phyloP scores from a whole-genome alignment of 2,888 invertebrate genomes.

The Cerastoderma edule region DNA sequence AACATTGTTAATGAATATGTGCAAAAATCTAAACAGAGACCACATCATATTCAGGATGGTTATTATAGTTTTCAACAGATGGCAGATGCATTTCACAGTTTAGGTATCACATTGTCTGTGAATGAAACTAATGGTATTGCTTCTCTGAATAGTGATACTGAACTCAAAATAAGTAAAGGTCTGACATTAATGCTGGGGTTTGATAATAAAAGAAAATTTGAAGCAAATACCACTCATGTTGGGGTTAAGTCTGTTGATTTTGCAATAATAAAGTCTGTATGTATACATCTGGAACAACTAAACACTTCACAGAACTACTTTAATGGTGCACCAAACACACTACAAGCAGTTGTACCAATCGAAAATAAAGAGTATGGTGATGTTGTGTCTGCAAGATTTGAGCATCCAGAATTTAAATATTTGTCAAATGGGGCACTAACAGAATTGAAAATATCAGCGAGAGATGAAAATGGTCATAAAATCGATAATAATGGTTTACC shows the following conservation, averaged over 20 bases:
- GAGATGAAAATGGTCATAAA: slow-evolving; percentile 34
- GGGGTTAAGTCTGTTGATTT: slow-evolving; percentile 39
- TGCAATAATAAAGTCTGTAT: slow-evolving; percentile 35
- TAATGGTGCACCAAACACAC: slow-evolving; percentile 41
- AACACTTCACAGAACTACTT: slow-evolving; percentile 37
- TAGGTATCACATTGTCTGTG: slow-evolving; percentile 35
- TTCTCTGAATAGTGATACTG: slow-evolving; percentile 26
- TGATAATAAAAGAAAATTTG: slow-evolving; percentile 36
- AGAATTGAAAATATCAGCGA: slow-evolving; percentile 36
- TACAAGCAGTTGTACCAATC: slow-evolving; percentile 41
- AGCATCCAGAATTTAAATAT: slow-evolving; percentile 40
- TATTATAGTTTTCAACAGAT: slow-evolving; percentile 46
- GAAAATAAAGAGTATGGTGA: slow-evolving; percentile 49
- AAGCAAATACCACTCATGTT: slow-evolving; percentile 29
- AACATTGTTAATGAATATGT: slow-evolving; percentile 36
- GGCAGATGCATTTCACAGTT: slow-evolving; percentile 32
- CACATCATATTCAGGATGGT: slow-evolving; percentile 23
- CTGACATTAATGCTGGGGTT: slow-evolving; percentile 35
- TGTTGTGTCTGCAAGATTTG: slow-evolving; percentile 37
- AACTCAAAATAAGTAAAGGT: slow-evolving; percentile 38
- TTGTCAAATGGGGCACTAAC: slow-evolving; percentile 30
- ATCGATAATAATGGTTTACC: slow-evolving; percentile 41
- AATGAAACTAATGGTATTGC: slow-evolving; percentile 44
- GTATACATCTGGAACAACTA: slow-evolving; percentile 45
- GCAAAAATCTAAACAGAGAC: slow-evolving; percentile 23